Percentiles rank a stretch among this genome's conserved stretches.
Evolutionary conservation across 2,797 vertebrate species (phyloP).

Genomic region (Cyprinella venusta): DNA sequence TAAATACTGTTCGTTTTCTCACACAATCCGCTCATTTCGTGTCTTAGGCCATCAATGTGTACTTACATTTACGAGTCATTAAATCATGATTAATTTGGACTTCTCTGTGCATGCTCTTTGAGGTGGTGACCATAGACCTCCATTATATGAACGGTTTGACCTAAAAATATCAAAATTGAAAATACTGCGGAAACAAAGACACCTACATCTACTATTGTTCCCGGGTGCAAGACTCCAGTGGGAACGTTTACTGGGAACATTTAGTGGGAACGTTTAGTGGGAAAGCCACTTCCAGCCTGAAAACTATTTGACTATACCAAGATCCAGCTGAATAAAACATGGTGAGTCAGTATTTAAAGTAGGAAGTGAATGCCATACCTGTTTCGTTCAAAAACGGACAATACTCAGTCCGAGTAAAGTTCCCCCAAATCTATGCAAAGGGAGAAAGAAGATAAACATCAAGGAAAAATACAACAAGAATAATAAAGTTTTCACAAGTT

Average conservation of each 20-base stretch:
- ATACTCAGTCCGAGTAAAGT: constrained; percentile 44
- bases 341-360: neutral
- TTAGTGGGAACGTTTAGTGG: neutral
- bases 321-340: neutral
- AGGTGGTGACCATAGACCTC: too few relatives aligned
- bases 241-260: too few relatives aligned
- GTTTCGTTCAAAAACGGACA: constrained; percentile 68
- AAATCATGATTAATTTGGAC: too few relatives aligned
- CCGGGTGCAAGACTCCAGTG: neutral
- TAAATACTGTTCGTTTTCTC: too few relatives aligned
- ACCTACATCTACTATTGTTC: too few relatives aligned
- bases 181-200: too few relatives aligned
- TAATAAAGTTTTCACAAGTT: neutral
- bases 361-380: constrained; percentile 44
- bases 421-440: constrained; percentile 69
- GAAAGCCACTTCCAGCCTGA: neutral
- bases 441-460: constrained; percentile 4
- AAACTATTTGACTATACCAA: neutral
- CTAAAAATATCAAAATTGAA: too few relatives aligned
- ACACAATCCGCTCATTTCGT: too few relatives aligned
- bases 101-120: too few relatives aligned
- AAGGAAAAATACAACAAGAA: neutral
- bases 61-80: too few relatives aligned
- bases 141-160: too few relatives aligned
- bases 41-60: too few relatives aligned